phyloP scores from a whole-genome alignment of 2,888 invertebrate species.

The Caenorhabditis imperialis region DNA sequence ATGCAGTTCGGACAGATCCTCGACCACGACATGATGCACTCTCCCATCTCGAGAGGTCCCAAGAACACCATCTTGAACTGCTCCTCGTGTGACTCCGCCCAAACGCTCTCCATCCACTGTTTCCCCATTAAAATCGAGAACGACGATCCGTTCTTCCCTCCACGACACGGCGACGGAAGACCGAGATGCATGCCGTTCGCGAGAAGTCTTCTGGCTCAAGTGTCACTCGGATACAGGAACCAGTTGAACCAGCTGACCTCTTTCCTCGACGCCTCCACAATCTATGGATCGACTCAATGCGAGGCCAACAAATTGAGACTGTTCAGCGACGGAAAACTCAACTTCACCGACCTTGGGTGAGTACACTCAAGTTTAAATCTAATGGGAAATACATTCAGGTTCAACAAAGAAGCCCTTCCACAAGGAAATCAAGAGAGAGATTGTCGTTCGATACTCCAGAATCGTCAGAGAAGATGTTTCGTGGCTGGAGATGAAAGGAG shows the following conservation, averaged over 20 bases:
- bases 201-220: conserved; percentile 92
- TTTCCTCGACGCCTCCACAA: conserved; percentile 85
- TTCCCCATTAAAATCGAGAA: conserved; percentile 92
- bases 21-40: conserved; percentile 94
- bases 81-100: conserved; percentile 87
- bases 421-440: conserved; percentile 77
- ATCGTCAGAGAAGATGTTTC: conserved; percentile 51
- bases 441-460: conserved; percentile 68
- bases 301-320: conserved; percentile 87
- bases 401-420: conserved; percentile 77
- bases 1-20: conserved; percentile 96
- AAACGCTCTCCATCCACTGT: conserved; percentile 93
- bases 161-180: conserved; percentile 87
- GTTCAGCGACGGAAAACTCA: conserved; percentile 79
- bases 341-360: conserved; percentile 77
- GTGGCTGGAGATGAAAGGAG: conserved; percentile 75
- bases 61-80: conserved; percentile 76
- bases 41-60: conserved; percentile 84
- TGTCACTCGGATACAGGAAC: conserved; percentile 82
- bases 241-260: conserved; percentile 92
- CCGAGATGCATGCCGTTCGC: conserved; percentile 93
- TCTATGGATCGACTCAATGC: conserved; percentile 93
- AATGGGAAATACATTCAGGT: too few species aligned
- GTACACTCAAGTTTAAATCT: too few species aligned
- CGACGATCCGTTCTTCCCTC: conserved; percentile 90